A percentile compares a stretch with the other conserved stretches of the same genome.
phyloP scores from a whole-genome alignment of 2,797 vertebrate genomes.

The Hydrophis major region DNA sequence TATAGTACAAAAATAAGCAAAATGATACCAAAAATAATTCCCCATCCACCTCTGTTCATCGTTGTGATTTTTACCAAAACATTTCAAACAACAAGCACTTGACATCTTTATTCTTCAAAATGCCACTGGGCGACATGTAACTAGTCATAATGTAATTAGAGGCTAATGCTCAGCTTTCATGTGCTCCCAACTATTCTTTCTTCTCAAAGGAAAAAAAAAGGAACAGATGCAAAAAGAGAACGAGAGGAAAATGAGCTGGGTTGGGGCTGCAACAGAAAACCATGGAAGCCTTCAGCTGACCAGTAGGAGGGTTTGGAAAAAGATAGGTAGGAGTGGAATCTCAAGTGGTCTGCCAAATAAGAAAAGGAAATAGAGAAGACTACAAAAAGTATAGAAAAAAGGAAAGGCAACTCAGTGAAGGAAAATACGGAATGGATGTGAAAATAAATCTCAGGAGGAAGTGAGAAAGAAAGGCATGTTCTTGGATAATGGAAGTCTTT shows the following conservation, averaged over 20 bases:
- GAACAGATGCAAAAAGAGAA: not conserved
- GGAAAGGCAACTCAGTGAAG: not conserved
- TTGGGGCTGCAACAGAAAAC: not conserved
- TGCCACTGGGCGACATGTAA: not conserved
- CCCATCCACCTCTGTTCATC: not conserved
- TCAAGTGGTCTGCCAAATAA: not conserved
- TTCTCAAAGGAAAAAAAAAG: not conserved
- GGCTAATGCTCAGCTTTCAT: not conserved
- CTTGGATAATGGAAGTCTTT: not conserved
- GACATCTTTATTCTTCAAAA: not conserved
- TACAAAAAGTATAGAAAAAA: not conserved
- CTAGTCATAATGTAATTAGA: not conserved
- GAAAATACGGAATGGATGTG: not conserved
- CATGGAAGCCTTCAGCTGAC: not conserved
- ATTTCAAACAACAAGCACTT: not conserved
- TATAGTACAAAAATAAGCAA: not conserved
- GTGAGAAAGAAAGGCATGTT: not conserved
- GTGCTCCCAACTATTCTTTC: not conserved
- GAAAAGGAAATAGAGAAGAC: not conserved
- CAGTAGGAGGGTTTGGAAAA: not conserved
- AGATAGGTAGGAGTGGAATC: not conserved
- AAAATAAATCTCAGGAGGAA: not conserved
- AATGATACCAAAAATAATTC: not conserved
- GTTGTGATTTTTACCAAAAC: not conserved
- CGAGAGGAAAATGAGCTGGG: not conserved